Evolutionary conservation across 2,797 vertebrate genomes (phyloP).

Genomic region (Spondyliosoma cantharus): DNA sequence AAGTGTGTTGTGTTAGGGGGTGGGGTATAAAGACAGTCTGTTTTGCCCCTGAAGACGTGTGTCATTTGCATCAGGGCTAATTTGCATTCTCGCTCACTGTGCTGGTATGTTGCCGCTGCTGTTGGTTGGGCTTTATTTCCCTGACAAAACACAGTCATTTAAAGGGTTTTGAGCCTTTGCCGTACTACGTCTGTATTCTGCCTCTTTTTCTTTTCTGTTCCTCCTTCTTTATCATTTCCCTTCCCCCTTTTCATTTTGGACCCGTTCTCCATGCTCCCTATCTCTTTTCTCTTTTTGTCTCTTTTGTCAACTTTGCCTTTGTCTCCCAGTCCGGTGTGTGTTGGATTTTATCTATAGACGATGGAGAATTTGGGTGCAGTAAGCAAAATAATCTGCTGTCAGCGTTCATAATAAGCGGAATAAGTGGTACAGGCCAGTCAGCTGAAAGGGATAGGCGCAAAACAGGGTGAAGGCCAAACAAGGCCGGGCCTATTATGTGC

Average conservation of each 20-base stretch:
- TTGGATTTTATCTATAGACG: constrained; percentile 52
- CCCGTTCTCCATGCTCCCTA: constrained; percentile 43
- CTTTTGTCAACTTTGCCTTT: constrained; percentile 67
- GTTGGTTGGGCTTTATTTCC: constrained; percentile 66
- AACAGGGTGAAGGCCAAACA: constrained; percentile 42
- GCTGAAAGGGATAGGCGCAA: constrained; percentile 66
- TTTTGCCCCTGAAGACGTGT: constrained; percentile 73
- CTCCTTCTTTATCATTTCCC: constrained; percentile 37
- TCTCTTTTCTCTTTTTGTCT: constrained; percentile 66
- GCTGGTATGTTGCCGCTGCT: constrained; percentile 76
- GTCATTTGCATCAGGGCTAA: constrained; percentile 80
- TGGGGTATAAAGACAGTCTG: constrained; percentile 76
- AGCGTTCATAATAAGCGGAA: constrained; percentile 66
- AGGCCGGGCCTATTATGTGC: constrained; percentile 43
- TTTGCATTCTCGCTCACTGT: constrained; percentile 81
- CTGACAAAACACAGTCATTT: constrained; percentile 68
- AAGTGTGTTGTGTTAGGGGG: constrained; percentile 57
- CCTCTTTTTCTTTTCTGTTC: constrained; percentile 6
- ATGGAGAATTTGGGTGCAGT: constrained; percentile 65
- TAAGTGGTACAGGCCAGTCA: constrained; percentile 60
- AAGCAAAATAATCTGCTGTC: constrained; percentile 75
- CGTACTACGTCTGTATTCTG: constrained; percentile 18
- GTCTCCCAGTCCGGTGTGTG: constrained; percentile 41
- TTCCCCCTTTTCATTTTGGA: constrained; percentile 49
- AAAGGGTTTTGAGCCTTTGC: constrained; percentile 60